phyloP scores from a whole-genome alignment of 2,888 invertebrate species.

The Polyommatus icarus region DNA sequence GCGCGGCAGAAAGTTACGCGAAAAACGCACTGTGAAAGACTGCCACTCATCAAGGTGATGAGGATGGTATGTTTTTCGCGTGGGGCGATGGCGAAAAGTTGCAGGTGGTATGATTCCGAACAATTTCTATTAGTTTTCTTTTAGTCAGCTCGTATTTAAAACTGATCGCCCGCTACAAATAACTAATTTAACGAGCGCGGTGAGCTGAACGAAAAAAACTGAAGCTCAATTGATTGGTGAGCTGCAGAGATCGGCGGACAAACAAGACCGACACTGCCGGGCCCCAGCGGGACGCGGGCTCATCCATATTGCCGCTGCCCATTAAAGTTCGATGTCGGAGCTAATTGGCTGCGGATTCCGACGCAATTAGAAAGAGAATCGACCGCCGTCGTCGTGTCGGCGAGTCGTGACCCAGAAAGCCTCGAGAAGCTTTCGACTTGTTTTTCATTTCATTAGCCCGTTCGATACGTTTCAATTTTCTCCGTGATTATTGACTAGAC shows the following conservation, averaged over 20 bases:
- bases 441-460: not conserved
- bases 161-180: not conserved
- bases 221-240: not conserved
- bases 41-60: too few species aligned
- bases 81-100: too few species aligned
- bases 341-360: slow-evolving; percentile 8
- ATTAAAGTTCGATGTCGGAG: not conserved
- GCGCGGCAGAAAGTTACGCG: too few species aligned
- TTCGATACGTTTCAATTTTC: not conserved
- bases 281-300: not conserved
- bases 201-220: not conserved
- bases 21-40: too few species aligned
- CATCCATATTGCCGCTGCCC: slow-evolving; percentile 5
- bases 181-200: not conserved
- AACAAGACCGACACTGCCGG: not conserved
- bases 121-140: too few species aligned
- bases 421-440: slow-evolving; percentile 5
- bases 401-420: slow-evolving; percentile 3
- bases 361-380: slow-evolving; percentile 3
- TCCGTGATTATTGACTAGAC: too few species aligned
- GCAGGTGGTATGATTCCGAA: too few species aligned
- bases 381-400: not conserved
- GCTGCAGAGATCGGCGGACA: not conserved
- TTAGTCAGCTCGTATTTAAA: too few species aligned
- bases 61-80: too few species aligned